These are phyloP conservation scores for Agrotis ipsilon DNA, from an alignment of 2,888 invertebrate genomes.

Conservation along the genomic window DNA sequence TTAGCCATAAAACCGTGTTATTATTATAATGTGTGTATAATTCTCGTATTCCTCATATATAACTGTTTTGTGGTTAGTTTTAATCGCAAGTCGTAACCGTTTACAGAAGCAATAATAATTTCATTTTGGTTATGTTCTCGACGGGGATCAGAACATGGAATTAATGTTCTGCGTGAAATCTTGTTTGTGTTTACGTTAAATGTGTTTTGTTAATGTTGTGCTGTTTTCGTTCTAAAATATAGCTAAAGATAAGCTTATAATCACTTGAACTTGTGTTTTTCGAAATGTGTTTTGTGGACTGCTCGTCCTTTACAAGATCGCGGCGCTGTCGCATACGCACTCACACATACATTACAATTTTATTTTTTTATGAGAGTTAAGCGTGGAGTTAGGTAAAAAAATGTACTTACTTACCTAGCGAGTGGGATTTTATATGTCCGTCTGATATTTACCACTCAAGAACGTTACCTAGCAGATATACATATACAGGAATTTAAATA, in stretches of 20 bases:
- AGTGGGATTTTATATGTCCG: too few relatives aligned
- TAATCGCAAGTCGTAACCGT: constrained; percentile 87
- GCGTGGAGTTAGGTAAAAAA: too few relatives aligned
- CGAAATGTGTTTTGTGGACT: too few relatives aligned
- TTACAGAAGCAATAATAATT: constrained; percentile 89
- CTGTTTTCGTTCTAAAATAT: constrained; percentile 78
- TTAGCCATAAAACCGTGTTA: constrained; percentile 75
- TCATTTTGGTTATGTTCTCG: constrained; percentile 79
- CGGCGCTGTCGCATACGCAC: too few relatives aligned
- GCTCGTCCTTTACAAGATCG: too few relatives aligned
- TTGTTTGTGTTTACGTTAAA: constrained; percentile 78
- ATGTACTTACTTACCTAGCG: too few relatives aligned
- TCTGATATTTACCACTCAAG: too few relatives aligned
- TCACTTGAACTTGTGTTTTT: too few relatives aligned
- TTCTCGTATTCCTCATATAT: constrained; percentile 59
- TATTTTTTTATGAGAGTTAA: too few relatives aligned
- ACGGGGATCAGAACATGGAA: constrained; percentile 82
- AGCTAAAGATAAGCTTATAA: constrained; percentile 34
- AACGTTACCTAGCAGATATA: too few relatives aligned
- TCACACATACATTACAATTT: too few relatives aligned
- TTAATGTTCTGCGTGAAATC: constrained; percentile 76
- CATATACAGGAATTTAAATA: too few relatives aligned
- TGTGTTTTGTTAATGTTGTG: constrained; percentile 64
- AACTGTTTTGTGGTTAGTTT: constrained; percentile 83
- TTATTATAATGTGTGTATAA: constrained; percentile 53